phyloP scores from a whole-genome alignment of 2,797 vertebrate species.

The Galagoides demidoff region DNA sequence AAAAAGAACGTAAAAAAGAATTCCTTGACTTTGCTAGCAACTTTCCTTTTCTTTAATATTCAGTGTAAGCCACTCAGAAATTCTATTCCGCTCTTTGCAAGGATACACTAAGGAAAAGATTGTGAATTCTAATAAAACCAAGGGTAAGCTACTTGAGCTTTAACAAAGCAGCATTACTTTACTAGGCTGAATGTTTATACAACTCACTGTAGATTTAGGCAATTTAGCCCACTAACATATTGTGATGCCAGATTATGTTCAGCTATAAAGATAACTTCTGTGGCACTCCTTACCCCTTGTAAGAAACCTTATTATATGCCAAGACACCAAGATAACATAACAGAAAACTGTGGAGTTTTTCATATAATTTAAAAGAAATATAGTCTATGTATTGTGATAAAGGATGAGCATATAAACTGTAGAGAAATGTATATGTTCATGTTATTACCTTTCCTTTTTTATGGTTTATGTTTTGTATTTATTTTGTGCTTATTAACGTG shows the following conservation, averaged over 20 bases:
- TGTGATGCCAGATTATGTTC: not conserved
- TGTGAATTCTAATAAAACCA: slow-evolving; percentile 74
- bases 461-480: too few relatives aligned
- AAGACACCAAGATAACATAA: slow-evolving; percentile 51
- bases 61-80: slow-evolving; percentile 34
- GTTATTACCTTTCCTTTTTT: not conserved
- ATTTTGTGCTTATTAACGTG: too few relatives aligned
- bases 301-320: slow-evolving; percentile 52
- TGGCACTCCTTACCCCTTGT: slow-evolving; percentile 28
- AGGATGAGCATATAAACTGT: not conserved
- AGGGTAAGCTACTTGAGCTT: slow-evolving; percentile 22
- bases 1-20: not conserved
- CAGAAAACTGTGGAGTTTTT: slow-evolving; percentile 54
- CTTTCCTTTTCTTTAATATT: slow-evolving; percentile 65
- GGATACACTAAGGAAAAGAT: slow-evolving; percentile 46
- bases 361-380: slow-evolving; percentile 68
- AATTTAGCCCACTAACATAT: slow-evolving; percentile 68
- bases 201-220: slow-evolving; percentile 59
- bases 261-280: slow-evolving; percentile 65
- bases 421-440: not conserved
- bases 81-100: slow-evolving; percentile 56
- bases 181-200: slow-evolving; percentile 69
- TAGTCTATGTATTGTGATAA: slow-evolving; percentile 38
- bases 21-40: not conserved
- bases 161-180: slow-evolving; percentile 71